Base-by-base conservation (phyloP, 2,797 vertebrate species). In the Chaetodon trifasciatus region DNA sequence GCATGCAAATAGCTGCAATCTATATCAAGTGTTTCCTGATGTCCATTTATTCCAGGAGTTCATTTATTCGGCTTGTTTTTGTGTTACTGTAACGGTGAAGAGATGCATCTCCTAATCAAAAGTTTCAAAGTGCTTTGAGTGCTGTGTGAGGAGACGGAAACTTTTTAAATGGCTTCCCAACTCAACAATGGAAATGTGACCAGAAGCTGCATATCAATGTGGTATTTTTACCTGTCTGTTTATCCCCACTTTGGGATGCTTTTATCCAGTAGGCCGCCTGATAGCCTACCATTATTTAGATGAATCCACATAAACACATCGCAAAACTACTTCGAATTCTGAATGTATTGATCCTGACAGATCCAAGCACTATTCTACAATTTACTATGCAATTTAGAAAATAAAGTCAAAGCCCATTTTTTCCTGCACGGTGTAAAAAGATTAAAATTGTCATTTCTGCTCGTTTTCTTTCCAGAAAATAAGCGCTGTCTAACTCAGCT, bases 271-370 rank as follows among this genome's bases (percentile, higher is more conserved):
- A 89, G 90, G 88, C 84, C 80, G 63, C 69, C 88, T 80, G 86
- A 89, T 55, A 80, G 81, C 76, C 82, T 81, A 66, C 78, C 74
- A 93, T 94, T 93, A 92, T 94, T 92, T 92, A 84, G 89, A 93
- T 88, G 76, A 91, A 92, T 79, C 78, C 93, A 86, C 66, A 86
- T 66, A 90, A 91, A 91, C 79, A 91, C 85, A 63, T 73, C 35
- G 44, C 82, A 82, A 90, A 87, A 87, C 83, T 85, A 88, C 89
- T 94, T 93, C 67, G 88, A 53, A 78, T 71, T 74, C 67, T 81
- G 90, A 91, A 88, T 91, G 88, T 88, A 92, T 86, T 92, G 88
- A 91, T 91, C 85, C 89, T 90, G 83, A 81, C 78, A 49, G 85
- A 65, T 61, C 67, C 5, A 61, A 86, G 87, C 74, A 74, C 74